Evolutionary conservation across 2,113 vertebrate genomes (phyloP).

Genomic region (Cyphomyrus discorhynchus): DNA sequence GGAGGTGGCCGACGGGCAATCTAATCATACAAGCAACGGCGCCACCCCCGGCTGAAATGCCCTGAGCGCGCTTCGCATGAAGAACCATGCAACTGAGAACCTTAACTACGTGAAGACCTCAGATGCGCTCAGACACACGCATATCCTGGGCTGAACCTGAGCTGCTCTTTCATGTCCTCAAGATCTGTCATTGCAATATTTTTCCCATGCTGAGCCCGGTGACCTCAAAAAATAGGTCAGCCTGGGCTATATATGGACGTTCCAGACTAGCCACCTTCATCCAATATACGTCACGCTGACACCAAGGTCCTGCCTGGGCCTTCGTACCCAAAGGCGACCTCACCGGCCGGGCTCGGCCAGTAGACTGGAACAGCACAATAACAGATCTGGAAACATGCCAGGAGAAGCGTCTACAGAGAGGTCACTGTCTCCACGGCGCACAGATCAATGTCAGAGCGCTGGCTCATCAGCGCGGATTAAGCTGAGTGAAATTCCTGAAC

Average conservation of each 20-base stretch:
- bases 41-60: not conserved
- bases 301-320: not conserved
- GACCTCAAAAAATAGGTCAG: slow-evolving; percentile 6
- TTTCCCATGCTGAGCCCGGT: not conserved
- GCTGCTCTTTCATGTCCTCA: not conserved
- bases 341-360: not conserved
- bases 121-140: not conserved
- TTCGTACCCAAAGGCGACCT: not conserved
- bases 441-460: not conserved
- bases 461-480: not conserved
- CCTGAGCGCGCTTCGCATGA: not conserved
- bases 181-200: not conserved
- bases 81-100: not conserved
- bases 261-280: not conserved
- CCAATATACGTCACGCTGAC: not conserved
- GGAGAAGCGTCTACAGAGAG: not conserved
- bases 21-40: not conserved
- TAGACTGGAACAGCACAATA: not conserved
- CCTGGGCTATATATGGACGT: not conserved
- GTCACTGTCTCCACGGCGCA: not conserved
- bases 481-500: not conserved
- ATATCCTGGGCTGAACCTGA: not conserved
- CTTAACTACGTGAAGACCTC: not conserved
- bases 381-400: not conserved
- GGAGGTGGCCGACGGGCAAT: not conserved